Conservation (phyloP, 2,888 invertebrate species). For the Cryptocephalus moraei region DNA sequence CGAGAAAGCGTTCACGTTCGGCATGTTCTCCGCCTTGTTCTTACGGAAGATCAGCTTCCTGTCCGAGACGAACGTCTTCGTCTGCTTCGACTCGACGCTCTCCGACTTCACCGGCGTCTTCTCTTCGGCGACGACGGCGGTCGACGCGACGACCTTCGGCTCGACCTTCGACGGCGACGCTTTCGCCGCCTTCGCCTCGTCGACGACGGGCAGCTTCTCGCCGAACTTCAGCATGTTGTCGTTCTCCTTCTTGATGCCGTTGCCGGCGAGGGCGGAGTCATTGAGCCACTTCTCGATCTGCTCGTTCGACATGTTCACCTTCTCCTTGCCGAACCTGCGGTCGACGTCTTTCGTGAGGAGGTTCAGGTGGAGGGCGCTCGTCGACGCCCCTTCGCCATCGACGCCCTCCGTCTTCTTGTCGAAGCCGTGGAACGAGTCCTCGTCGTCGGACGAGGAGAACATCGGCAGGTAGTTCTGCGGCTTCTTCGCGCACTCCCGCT, state of each 20-base stretch:
- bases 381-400: slow-evolving; percentile 7
- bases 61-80: slow-evolving; percentile 46
- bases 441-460: slow-evolving; percentile 41
- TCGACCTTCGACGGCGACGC: not conserved
- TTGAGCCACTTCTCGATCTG: slow-evolving; percentile 57
- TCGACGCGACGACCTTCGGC: not conserved
- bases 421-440: slow-evolving; percentile 36
- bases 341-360: slow-evolving; percentile 33
- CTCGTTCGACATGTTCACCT: slow-evolving; percentile 59
- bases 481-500: slow-evolving; percentile 33
- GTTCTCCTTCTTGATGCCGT: slow-evolving; percentile 29
- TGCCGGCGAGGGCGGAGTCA: slow-evolving; percentile 35
- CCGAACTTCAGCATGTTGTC: slow-evolving; percentile 34
- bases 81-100: slow-evolving; percentile 24
- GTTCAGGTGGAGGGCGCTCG: slow-evolving; percentile 24
- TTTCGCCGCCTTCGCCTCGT: not conserved
- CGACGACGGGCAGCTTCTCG: slow-evolving; percentile 28
- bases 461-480: slow-evolving; percentile 34
- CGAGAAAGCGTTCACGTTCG: slow-evolving; percentile 51
- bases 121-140: not conserved
- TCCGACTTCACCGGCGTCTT: slow-evolving; percentile 3
- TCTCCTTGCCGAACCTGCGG: slow-evolving; percentile 43
- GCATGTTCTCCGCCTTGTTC: slow-evolving; percentile 31
- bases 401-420: slow-evolving; percentile 13
- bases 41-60: slow-evolving; percentile 49